Evolutionary conservation across 2,113 vertebrate species (phyloP).

Genomic region (Noctilio leporinus): DNA sequence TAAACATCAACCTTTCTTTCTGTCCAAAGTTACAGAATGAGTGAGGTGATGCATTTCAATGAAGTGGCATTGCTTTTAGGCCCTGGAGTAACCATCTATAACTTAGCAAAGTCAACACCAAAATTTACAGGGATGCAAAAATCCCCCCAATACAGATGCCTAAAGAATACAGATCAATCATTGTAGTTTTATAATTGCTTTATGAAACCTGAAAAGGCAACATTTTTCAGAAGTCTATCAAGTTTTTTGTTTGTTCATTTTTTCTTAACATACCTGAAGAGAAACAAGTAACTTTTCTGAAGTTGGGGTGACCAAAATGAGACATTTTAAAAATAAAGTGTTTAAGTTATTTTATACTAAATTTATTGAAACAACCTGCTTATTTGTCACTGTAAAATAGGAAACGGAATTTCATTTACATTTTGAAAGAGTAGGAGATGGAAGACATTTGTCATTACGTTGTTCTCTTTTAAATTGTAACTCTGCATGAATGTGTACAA

Average conservation of each 20-base stretch:
- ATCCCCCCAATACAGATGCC: background rate
- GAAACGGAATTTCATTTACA: background rate
- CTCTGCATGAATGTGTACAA: background rate
- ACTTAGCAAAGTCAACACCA: background rate
- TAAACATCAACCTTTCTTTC: constrained; percentile 2
- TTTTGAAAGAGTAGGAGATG: background rate
- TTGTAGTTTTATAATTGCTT: background rate
- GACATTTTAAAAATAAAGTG: background rate
- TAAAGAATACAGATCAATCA: background rate
- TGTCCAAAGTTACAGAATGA: background rate
- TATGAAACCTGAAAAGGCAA: background rate
- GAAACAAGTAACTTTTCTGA: background rate
- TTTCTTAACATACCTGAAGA: background rate
- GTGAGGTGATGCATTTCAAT: background rate
- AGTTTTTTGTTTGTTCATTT: background rate
- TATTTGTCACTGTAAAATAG: background rate
- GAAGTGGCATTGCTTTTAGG: background rate
- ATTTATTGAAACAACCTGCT: background rate
- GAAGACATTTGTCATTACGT: background rate
- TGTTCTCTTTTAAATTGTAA: background rate
- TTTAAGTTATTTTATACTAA: background rate
- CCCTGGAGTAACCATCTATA: background rate
- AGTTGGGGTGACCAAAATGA: background rate
- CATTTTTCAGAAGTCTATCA: background rate
- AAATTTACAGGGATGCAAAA: background rate